phyloP scores from a whole-genome alignment of 2,797 vertebrate genomes.

The Hoplostethus atlanticus region DNA sequence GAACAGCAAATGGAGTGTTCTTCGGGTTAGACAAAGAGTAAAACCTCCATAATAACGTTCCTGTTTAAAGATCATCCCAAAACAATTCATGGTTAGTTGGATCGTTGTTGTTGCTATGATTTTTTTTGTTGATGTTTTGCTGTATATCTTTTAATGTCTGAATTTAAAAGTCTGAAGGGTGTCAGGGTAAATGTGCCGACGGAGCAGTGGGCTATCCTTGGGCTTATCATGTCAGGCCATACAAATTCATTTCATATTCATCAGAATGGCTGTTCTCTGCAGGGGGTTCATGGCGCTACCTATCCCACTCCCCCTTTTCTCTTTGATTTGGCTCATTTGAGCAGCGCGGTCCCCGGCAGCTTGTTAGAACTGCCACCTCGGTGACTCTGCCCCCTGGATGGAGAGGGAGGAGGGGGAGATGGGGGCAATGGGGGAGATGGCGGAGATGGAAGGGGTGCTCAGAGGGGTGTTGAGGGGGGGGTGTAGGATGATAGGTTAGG shows the following conservation, averaged over 20 bases:
- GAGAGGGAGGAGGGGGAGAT: constrained; percentile 36
- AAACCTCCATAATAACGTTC: constrained; percentile 14
- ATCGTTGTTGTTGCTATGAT: constrained; percentile 31
- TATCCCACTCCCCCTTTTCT: constrained; percentile 82
- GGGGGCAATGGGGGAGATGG: constrained; percentile 53
- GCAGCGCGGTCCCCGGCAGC: constrained; percentile 84
- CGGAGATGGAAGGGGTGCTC: constrained; percentile 77
- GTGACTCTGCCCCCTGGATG: constrained; percentile 87
- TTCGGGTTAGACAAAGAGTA: constrained; percentile 6
- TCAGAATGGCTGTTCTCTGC: constrained; percentile 84
- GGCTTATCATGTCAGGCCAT: constrained; percentile 85
- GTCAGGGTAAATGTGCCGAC: constrained; percentile 65
- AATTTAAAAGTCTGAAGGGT: constrained; percentile 42
- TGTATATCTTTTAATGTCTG: constrained; percentile 66
- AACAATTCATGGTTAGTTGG: constrained; percentile 52
- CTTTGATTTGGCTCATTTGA: constrained; percentile 90
- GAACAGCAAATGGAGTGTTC: constrained; percentile 15
- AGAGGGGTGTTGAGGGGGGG: constrained; percentile 64
- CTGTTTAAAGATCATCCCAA: constrained; percentile 17
- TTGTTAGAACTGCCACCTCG: constrained; percentile 89
- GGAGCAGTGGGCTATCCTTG: constrained; percentile 79
- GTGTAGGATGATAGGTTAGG: constrained; percentile 75
- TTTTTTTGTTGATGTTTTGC: constrained; percentile 50
- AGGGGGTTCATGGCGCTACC: constrained; percentile 84
- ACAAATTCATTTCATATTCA: constrained; percentile 89